phyloP scores from a whole-genome alignment of 2,113 vertebrate genomes.

The Chamaetylas fuelleborni region DNA sequence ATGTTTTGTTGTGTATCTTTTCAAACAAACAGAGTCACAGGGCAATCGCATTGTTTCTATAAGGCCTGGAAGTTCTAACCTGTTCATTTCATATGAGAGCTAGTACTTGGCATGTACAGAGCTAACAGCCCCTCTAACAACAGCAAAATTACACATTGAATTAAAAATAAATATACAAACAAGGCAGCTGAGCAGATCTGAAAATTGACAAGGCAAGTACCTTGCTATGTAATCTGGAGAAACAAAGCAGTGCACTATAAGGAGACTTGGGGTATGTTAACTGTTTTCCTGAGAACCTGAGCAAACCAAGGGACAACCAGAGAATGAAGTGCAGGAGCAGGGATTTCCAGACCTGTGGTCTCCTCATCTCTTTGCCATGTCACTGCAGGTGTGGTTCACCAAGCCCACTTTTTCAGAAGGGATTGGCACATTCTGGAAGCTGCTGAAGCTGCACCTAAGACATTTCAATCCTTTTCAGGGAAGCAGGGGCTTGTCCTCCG shows the following conservation, averaged over 20 bases:
- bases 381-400: not conserved
- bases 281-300: not conserved
- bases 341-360: not conserved
- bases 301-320: accelerated
- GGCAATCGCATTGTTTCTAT: not conserved
- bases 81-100: not conserved
- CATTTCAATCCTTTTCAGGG: constrained; percentile 1
- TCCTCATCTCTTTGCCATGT: not conserved
- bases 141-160: not conserved
- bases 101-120: not conserved
- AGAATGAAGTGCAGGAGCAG: not conserved
- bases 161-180: not conserved
- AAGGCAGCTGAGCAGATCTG: not conserved
- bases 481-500: not conserved
- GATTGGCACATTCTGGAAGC: not conserved
- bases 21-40: not conserved
- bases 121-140: not conserved
- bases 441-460: not conserved
- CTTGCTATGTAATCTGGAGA: not conserved
- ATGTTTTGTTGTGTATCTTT: not conserved
- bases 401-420: not conserved
- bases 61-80: not conserved
- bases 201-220: not conserved
- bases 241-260: not conserved
- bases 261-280: not conserved